Base-by-base conservation (phyloP, 2,888 invertebrate genomes). In the Drosophila histrio region DNA sequence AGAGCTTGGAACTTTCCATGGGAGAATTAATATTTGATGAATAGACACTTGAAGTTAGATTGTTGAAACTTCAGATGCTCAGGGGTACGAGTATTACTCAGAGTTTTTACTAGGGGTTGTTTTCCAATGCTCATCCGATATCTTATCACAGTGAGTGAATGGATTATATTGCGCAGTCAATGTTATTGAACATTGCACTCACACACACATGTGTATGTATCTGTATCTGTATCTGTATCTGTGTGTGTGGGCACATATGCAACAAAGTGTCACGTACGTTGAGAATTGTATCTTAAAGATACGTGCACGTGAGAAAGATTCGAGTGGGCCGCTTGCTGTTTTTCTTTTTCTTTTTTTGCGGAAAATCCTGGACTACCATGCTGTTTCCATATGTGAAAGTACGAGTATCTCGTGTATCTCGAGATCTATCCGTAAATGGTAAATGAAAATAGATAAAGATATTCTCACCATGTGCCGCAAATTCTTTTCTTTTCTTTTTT, bases 391-490 rank as follows among this genome's bases (percentile, higher is more conserved):
- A 72, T 71, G 72, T 32, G 13, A 47, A 34, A 47, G 46, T 34
- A 49, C 34, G 47, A 13, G 15, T 30, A 47, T 24, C 39, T 21
- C 41, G 21, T 21, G 19, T 39, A 13, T n/a, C 17, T 47, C 8
- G 24, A n/a, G n/a, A 36, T 26, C 38, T 38, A 52, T 19, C 28
- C 50, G 28, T 26, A 52, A 38, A 52, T 52, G 50, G 50, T 38
- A 39, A 47, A 30, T 26, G 19, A 32, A 19, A 28, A 63, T 28
- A 50, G 24, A 64, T 39, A 46, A 32, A 68, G 39, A 53, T 21
- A 44, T 69, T 75, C 54, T 58, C 58, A 70, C 38, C 71, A 75
- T 69, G 50, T 72, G 72, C 63, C 47, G 58, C 64, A 56, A 70
- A 56, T 63, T 53, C 39, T 41, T 39, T 26, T n/a, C 4, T 19